Percentiles rank a stretch among this genome's conserved stretches.
phyloP scores from a whole-genome alignment of 1,140 invertebrate species.

The Dreissena polymorpha region DNA sequence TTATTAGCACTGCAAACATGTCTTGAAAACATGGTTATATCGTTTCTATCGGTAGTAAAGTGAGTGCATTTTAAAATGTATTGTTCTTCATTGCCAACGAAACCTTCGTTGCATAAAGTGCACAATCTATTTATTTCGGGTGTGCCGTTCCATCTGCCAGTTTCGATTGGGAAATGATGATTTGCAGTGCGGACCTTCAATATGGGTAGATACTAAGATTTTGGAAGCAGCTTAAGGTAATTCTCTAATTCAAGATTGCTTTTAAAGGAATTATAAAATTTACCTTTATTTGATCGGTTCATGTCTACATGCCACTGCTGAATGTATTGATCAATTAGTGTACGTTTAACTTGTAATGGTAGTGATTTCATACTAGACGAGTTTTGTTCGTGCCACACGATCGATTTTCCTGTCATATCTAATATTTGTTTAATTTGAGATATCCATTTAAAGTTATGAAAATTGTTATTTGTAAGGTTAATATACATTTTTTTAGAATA shows the following conservation, averaged over 20 bases:
- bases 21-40: no score
- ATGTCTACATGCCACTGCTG: background rate
- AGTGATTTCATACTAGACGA: background rate
- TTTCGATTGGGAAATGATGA: conserved; percentile 8
- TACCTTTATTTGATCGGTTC: conserved; percentile 9
- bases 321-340: conserved; percentile 4
- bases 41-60: background rate
- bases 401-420: no score
- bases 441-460: no score
- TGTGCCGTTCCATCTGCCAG: conserved; percentile 12
- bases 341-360: background rate
- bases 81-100: background rate
- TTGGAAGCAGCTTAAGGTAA: conserved; percentile 11
- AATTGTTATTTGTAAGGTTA: no score
- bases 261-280: conserved; percentile 24
- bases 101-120: background rate
- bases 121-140: background rate
- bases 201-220: background rate
- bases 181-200: background rate
- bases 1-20: no score
- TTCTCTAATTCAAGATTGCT: background rate
- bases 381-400: no score
- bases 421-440: no score
- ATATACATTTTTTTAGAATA: no score
- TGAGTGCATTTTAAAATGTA: background rate